Percentiles rank a stretch among this genome's conserved stretches.
phyloP scores from a whole-genome alignment of 2,888 invertebrate species.

The Andrena chrysosceles region DNA sequence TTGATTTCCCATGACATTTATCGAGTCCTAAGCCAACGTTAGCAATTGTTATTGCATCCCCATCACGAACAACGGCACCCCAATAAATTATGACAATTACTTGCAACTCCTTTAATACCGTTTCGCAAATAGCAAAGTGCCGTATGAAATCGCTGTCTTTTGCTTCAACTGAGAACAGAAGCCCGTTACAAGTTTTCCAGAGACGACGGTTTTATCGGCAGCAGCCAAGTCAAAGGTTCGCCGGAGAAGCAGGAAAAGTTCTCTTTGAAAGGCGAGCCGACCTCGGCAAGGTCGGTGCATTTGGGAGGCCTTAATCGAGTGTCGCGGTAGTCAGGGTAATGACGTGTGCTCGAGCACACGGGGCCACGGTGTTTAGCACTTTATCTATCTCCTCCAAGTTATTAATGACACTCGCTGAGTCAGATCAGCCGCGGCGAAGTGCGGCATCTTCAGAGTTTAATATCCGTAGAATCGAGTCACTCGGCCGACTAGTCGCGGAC shows the following conservation, averaged over 20 bases:
- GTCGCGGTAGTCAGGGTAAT: slow-evolving; percentile 68
- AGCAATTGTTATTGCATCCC: no score
- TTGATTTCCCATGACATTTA: no score
- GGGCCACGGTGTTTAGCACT: slow-evolving; percentile 77
- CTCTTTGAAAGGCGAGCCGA: slow-evolving; percentile 32
- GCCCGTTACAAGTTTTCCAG: no score
- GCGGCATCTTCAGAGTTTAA: slow-evolving; percentile 82
- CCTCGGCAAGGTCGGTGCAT: slow-evolving; percentile 61
- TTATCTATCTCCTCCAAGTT: slow-evolving; percentile 80
- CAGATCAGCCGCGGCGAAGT: slow-evolving; percentile 70
- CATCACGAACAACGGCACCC: no score
- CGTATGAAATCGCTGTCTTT: no score
- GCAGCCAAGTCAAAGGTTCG: not conserved
- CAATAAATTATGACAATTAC: no score
- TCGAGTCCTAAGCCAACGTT: no score
- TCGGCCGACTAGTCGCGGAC: slow-evolving; percentile 69
- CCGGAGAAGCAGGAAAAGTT: not conserved
- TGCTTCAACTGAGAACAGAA: no score
- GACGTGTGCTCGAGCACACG: slow-evolving; percentile 74
- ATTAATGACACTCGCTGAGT: slow-evolving; percentile 83
- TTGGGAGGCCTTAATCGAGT: slow-evolving; percentile 59
- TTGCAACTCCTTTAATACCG: no score
- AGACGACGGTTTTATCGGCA: not conserved
- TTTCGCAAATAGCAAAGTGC: no score
- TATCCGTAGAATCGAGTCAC: slow-evolving; percentile 80